A percentile compares a stretch with the other conserved stretches of the same genome.
phyloP scores from a whole-genome alignment of 2,888 invertebrate genomes.

The Sipha maydis region DNA sequence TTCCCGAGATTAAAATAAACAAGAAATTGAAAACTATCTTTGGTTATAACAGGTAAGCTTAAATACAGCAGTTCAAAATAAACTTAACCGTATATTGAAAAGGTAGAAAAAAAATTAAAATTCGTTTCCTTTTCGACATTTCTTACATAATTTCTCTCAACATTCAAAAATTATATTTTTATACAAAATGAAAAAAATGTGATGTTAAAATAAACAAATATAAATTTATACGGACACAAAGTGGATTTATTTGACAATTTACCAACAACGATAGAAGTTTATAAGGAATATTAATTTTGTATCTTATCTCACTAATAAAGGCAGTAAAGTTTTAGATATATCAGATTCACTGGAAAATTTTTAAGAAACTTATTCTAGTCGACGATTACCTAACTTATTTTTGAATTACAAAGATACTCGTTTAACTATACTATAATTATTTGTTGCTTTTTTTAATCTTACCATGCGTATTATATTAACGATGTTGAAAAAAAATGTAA shows the following conservation, averaged over 20 bases:
- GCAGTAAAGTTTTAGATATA: background rate
- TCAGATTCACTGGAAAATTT: background rate
- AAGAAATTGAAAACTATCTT: too few species aligned
- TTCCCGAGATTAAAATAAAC: too few species aligned
- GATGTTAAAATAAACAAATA: background rate
- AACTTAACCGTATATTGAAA: too few species aligned
- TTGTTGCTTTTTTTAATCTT: conserved; percentile 1
- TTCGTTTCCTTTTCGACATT: too few species aligned
- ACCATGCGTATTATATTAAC: background rate
- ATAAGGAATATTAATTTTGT: background rate
- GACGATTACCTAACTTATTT: conserved; percentile 21
- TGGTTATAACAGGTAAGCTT: too few species aligned
- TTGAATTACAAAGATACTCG: background rate
- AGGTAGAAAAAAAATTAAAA: too few species aligned
- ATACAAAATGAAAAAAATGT: too few species aligned
- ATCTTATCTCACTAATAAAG: background rate
- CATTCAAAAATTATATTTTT: too few species aligned
- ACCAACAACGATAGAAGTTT: background rate
- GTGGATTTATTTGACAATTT: too few species aligned
- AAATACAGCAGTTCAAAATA: too few species aligned
- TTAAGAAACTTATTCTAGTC: background rate
- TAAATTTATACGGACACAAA: background rate
- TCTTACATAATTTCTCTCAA: too few species aligned
- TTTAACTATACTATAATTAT: background rate
- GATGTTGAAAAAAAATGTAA: background rate